phyloP scores from a whole-genome alignment of 2,888 invertebrate genomes.

The Limnephilus rhombicus region DNA sequence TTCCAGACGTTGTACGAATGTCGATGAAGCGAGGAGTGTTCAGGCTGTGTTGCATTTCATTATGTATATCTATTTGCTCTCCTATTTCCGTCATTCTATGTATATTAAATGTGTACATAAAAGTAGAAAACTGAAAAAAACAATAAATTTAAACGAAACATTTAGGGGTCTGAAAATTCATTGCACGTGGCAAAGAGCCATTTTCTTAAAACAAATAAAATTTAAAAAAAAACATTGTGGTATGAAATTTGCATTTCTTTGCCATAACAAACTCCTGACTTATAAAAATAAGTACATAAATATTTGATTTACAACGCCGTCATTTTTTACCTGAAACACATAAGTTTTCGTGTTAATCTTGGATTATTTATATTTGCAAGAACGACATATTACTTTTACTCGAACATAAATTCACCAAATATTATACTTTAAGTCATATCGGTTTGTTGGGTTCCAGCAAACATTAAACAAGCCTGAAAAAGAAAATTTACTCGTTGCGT shows the following conservation, averaged over 20 bases:
- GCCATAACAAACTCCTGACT: neutral
- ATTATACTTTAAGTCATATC: slow-evolving; percentile 15
- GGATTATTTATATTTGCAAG: neutral
- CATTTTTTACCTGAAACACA: neutral
- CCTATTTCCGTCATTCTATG: too few species aligned
- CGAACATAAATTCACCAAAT: neutral
- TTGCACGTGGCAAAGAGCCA: neutral
- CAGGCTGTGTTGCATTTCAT: too few species aligned
- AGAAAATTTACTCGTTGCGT: neutral
- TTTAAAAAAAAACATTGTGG: too few species aligned
- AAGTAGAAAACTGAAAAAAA: neutral
- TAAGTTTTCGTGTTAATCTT: neutral
- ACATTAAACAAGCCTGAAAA: neutral
- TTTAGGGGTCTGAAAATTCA: neutral
- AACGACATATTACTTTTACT: neutral
- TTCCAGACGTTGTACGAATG: too few species aligned
- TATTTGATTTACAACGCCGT: neutral
- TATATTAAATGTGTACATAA: too few species aligned
- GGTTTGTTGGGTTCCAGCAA: neutral
- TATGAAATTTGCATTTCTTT: too few species aligned
- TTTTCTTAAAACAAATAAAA: neutral
- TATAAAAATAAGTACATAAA: neutral
- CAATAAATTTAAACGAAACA: neutral
- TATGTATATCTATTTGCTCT: too few species aligned
- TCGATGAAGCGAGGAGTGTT: too few species aligned